Percentiles rank a stretch among this genome's conserved stretches.
Evolutionary conservation across 2,888 invertebrate genomes (phyloP).

Genomic region (Clostera curtula): DNA sequence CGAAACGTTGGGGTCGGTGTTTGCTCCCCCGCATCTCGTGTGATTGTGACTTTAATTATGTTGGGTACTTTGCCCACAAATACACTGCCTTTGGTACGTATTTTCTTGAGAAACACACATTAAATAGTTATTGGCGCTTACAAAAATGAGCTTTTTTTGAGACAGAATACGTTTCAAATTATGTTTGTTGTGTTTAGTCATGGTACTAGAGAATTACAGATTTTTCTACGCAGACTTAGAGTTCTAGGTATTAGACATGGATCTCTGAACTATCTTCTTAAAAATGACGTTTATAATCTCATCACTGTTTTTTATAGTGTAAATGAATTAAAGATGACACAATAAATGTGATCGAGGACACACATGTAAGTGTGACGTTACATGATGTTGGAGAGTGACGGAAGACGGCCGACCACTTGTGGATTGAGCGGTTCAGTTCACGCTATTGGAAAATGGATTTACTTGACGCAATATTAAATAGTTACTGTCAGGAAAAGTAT

Average conservation of each 20-base stretch:
- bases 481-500: neutral
- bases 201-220: too few relatives aligned
- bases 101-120: neutral
- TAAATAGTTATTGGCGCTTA: too few relatives aligned
- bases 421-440: constrained; percentile 44
- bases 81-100: constrained; percentile 5
- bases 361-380: constrained; percentile 14
- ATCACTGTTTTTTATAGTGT: too few relatives aligned
- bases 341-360: constrained; percentile 6
- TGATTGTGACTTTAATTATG: constrained; percentile 21
- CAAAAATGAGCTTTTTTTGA: too few relatives aligned
- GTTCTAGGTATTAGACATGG: too few relatives aligned
- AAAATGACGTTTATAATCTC: too few relatives aligned
- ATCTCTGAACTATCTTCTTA: too few relatives aligned
- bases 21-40: constrained; percentile 12
- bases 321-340: too few relatives aligned
- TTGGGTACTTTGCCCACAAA: constrained; percentile 16
- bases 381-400: constrained; percentile 29
- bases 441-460: constrained; percentile 45
- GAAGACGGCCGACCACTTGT: constrained; percentile 67
- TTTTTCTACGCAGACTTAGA: too few relatives aligned
- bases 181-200: too few relatives aligned
- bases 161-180: too few relatives aligned
- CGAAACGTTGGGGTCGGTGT: constrained; percentile 17
- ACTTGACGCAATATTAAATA: constrained; percentile 10